phyloP scores from a whole-genome alignment of 2,888 invertebrate species.

The Antitype chi region DNA sequence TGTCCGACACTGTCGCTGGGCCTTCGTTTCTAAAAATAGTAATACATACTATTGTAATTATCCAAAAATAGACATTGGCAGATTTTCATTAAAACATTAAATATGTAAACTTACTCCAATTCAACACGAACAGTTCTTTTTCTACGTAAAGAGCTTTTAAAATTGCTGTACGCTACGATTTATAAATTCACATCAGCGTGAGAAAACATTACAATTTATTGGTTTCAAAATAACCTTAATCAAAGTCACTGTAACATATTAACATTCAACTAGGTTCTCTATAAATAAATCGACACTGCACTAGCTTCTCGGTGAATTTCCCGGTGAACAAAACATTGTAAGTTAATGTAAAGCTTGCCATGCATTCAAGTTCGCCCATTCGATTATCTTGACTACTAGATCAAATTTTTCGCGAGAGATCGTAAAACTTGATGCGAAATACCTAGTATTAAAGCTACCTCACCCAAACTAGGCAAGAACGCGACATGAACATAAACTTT shows the following conservation, averaged over 20 bases:
- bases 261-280: constrained; percentile 3
- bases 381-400: constrained; percentile 36
- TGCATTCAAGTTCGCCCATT: constrained; percentile 21
- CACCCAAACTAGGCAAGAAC: constrained; percentile 7
- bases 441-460: constrained; percentile 30
- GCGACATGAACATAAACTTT: constrained; percentile 14
- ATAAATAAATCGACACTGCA: constrained; percentile 21
- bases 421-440: constrained; percentile 30
- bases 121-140: not conserved
- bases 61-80: not conserved
- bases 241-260: not conserved
- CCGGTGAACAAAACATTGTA: not conserved
- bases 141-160: not conserved
- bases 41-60: constrained; percentile 3
- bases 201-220: not conserved
- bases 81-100: constrained; percentile 8
- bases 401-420: constrained; percentile 31
- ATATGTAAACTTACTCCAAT: not conserved
- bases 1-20: constrained; percentile 35
- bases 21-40: constrained; percentile 26
- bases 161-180: not conserved
- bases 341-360: constrained; percentile 1
- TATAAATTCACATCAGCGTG: constrained; percentile 4
- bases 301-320: not conserved
- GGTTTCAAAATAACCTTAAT: not conserved